Evolutionary conservation across 2,888 invertebrate species (phyloP), one percentile per base, ranked within the genome.

Genomic region (Baronia brevicornis): DNA sequence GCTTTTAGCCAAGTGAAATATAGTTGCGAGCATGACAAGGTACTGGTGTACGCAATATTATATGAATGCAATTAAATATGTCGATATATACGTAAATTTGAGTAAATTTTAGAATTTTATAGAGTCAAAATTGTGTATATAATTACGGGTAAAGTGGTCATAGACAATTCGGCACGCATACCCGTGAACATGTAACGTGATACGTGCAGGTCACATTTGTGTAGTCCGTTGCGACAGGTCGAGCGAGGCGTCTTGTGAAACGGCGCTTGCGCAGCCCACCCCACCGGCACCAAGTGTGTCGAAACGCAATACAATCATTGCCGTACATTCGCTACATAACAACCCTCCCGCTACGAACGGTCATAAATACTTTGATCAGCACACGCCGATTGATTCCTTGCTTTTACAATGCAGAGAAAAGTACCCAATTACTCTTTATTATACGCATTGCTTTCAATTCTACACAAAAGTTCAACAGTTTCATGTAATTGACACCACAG

Each of bases 181-280:
- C 50, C 53, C 46, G 57, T 54, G 60, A 54, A 67, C 57, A 60
- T 68, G 73, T 68, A 75, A 77, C 60, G 61, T 58, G 72, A 79
- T 79, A 78, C 73, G 78, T 80, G 80, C 69, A 69, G 78, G 77
- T 80, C 80, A 80, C 80, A 78, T 82, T 82, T 78, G 77, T 82
- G 77, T 79, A 75, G 74, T 62, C 63, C 68, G 54, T 82, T 82
- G 79, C 82, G 74, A 80, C 78, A 82, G 79, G 72, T 75, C 74
- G 70, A 70, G 62, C 63, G 69, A 73, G 53, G 64, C 64, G 73
- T 75, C 80, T 82, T 82, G 75, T 82, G 80, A 78, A 82, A 82
- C 66, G 60, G 48, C 73, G 73, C 78, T 82, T 80, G 80, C 80
- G 78, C 73, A 82, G 79, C 67, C 53, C 64, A 73, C 70, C 69